phyloP scores from a whole-genome alignment of 1,140 invertebrate species.

The Spodoptera litura region DNA sequence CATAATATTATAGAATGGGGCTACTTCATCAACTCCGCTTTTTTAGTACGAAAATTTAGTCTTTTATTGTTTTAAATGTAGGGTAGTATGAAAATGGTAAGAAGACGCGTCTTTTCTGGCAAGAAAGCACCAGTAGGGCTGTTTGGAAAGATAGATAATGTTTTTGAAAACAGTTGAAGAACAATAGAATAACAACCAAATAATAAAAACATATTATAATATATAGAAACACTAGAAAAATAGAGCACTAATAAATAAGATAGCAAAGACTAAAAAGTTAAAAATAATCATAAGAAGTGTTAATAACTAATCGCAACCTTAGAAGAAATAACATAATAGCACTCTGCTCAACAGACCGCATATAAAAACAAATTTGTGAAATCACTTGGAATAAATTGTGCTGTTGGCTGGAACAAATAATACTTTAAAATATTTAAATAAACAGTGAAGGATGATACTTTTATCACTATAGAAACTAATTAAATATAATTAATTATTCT shows the following conservation, averaged over 20 bases:
- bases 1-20: slow-evolving; percentile 7
- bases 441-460: background rate
- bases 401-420: slow-evolving; percentile 5
- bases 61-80: background rate
- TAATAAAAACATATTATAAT: no score
- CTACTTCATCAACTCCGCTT: background rate
- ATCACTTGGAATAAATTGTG: background rate
- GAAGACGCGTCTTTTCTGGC: background rate
- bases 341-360: background rate
- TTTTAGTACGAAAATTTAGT: slow-evolving; percentile 4
- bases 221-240: background rate
- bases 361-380: background rate
- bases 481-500: background rate
- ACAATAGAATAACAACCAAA: no score
- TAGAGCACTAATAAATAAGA: background rate
- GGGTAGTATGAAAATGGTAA: background rate
- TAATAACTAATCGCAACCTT: slow-evolving; percentile 11
- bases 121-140: background rate
- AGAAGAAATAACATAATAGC: background rate
- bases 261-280: background rate
- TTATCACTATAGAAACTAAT: slow-evolving; percentile 2
- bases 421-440: background rate
- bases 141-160: background rate
- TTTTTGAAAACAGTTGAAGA: background rate
- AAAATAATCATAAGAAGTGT: slow-evolving; percentile 14